Evolutionary conservation across 2,888 invertebrate species (phyloP).

Genomic region (Steinernema carpocapsae): DNA sequence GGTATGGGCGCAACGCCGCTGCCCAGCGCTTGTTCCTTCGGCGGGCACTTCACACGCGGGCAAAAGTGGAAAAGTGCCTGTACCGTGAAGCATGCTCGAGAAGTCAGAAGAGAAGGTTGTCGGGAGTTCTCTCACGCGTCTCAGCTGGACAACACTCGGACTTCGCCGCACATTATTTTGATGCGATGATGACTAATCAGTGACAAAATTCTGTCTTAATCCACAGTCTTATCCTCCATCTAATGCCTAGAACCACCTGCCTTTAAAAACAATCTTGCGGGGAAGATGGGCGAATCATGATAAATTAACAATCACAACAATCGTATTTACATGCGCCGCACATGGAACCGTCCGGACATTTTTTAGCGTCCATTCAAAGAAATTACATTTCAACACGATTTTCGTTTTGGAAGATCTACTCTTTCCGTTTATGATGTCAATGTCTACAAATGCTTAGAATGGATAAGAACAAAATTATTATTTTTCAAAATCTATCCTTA

Average conservation of each 20-base stretch:
- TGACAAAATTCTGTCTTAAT: neutral
- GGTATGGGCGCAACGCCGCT: neutral
- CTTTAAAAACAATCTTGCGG: no score
- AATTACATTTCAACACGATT: neutral
- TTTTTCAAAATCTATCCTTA: no score
- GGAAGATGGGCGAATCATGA: neutral
- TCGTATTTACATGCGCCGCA: neutral
- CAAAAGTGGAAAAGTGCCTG: neutral
- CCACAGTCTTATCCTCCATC: conserved; percentile 2
- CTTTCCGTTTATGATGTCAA: neutral
- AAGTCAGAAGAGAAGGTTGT: neutral
- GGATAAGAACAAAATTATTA: no score
- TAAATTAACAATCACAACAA: neutral
- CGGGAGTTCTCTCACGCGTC: neutral
- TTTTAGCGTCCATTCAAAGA: neutral
- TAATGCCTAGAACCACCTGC: no score
- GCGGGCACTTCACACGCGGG: neutral
- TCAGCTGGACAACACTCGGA: conserved; percentile 8
- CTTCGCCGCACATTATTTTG: conserved; percentile 17
- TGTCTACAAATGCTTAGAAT: no score
- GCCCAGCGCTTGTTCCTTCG: neutral
- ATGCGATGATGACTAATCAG: conserved; percentile 16
- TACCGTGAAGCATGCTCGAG: conserved; percentile 21
- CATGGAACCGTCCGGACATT: no score
- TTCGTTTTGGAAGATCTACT: neutral